Percentiles rank a stretch among this genome's conserved stretches.
Conservation (phyloP, 2,888 invertebrate species). For the Sthenelais limicola region DNA sequence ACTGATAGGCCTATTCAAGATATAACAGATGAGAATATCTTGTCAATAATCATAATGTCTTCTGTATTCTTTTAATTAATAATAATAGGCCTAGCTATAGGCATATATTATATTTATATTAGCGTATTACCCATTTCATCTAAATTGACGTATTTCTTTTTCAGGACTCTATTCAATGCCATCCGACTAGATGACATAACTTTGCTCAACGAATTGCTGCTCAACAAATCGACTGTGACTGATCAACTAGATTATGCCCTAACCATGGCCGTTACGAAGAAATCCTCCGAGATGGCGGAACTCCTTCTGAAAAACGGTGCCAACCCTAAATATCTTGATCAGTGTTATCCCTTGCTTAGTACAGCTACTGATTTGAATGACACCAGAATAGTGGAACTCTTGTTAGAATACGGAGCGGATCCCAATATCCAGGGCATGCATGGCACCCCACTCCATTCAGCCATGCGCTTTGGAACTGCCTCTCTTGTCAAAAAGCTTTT, state of each 20-base stretch:
- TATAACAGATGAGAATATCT: too few relatives aligned
- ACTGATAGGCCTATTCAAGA: too few relatives aligned
- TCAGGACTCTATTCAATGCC: constrained; percentile 10
- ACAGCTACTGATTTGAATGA: constrained; percentile 25
- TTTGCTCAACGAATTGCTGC: constrained; percentile 12
- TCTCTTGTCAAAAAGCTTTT: not conserved
- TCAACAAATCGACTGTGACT: constrained; percentile 4
- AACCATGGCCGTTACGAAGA: constrained; percentile 27
- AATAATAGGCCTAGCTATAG: too few relatives aligned
- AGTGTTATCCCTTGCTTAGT: constrained; percentile 16
- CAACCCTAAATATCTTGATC: constrained; percentile 29
- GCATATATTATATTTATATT: too few relatives aligned
- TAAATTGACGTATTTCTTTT: too few relatives aligned
- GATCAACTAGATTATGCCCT: constrained; percentile 31
- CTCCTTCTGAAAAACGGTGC: constrained; percentile 22
- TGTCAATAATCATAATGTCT: too few relatives aligned
- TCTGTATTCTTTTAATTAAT: too few relatives aligned
- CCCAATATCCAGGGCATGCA: constrained; percentile 25
- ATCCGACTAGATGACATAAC: constrained; percentile 8
- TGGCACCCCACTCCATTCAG: constrained; percentile 23
- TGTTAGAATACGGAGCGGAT: constrained; percentile 22
- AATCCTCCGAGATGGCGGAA: constrained; percentile 14
- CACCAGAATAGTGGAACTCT: not conserved
- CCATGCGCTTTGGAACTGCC: constrained; percentile 26
- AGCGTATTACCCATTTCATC: too few relatives aligned